phyloP scores from a whole-genome alignment of 2,113 vertebrate genomes.

The Nesospiza acunhae region DNA sequence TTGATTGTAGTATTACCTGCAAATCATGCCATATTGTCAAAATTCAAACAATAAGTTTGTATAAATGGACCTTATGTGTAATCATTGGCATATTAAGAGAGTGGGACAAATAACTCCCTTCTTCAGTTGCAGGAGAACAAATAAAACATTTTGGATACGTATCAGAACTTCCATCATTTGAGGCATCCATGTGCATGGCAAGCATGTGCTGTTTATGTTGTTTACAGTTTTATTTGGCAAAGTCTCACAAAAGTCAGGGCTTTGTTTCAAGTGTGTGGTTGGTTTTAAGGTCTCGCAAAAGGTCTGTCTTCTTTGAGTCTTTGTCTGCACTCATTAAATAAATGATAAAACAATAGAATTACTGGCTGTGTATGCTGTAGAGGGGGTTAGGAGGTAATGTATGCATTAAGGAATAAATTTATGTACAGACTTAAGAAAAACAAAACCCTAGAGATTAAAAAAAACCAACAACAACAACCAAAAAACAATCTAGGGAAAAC shows the following conservation, averaged over 20 bases:
- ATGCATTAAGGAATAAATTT: neutral
- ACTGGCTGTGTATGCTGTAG: neutral
- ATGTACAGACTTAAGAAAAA: neutral
- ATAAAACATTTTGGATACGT: neutral
- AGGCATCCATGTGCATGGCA: neutral
- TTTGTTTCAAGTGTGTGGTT: neutral
- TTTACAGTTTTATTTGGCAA: neutral
- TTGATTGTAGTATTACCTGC: neutral
- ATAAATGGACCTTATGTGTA: neutral
- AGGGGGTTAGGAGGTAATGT: neutral
- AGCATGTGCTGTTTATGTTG: neutral
- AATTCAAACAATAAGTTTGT: neutral
- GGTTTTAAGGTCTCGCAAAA: neutral
- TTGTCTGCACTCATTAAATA: neutral
- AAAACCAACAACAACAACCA: neutral
- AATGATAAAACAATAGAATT: neutral
- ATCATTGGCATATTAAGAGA: neutral
- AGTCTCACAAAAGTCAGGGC: neutral
- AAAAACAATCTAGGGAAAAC: neutral
- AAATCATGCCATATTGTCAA: neutral
- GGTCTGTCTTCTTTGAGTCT: neutral
- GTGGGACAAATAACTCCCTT: neutral
- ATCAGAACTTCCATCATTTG: neutral
- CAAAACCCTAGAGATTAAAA: neutral
- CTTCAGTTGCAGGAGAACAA: neutral